These are phyloP conservation scores for Aphelinus atriplicis DNA, from an alignment of 1,140 invertebrate genomes.

Conservation along the genomic window DNA sequence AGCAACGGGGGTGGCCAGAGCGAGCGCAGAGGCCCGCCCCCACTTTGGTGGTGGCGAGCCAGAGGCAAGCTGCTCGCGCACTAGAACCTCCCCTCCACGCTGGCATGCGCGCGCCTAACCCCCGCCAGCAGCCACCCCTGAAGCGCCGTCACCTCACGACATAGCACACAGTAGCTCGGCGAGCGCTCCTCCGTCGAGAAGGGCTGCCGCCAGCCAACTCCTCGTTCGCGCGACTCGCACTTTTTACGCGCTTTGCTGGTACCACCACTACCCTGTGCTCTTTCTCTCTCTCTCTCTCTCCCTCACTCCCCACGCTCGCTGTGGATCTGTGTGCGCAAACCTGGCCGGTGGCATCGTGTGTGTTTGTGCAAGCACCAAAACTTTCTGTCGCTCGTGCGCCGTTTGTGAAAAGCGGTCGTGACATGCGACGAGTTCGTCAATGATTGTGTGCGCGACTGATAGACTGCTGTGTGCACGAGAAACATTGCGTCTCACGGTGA, in stretches of 20 bases:
- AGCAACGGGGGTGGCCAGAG: slow-evolving; percentile 57
- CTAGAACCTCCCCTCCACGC: slow-evolving; percentile 54
- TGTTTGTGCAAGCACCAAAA: slow-evolving; percentile 15
- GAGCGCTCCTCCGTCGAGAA: slow-evolving; percentile 57
- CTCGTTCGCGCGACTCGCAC: not conserved
- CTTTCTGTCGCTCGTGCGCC: not conserved
- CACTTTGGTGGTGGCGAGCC: slow-evolving; percentile 55
- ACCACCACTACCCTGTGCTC: not conserved
- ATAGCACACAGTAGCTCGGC: slow-evolving; percentile 63
- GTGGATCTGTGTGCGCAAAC: not conserved
- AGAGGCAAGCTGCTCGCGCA: slow-evolving; percentile 57
- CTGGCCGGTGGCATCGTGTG: slow-evolving; percentile 14
- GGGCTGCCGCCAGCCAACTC: no score
- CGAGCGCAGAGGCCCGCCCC: slow-evolving; percentile 62
- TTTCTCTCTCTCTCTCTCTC: not conserved
- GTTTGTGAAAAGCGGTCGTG: no score
- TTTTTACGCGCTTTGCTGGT: slow-evolving; percentile 13
- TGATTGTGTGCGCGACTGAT: not conserved
- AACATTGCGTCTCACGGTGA: slow-evolving; percentile 1
- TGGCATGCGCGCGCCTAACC: slow-evolving; percentile 12
- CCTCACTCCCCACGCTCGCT: no score
- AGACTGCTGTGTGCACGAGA: not conserved
- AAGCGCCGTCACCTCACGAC: slow-evolving; percentile 55
- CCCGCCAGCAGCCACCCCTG: slow-evolving; percentile 51
- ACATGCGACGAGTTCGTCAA: no score